Evolutionary conservation across 2,113 vertebrate species (phyloP).

Genomic region (Scopus umbretta): DNA sequence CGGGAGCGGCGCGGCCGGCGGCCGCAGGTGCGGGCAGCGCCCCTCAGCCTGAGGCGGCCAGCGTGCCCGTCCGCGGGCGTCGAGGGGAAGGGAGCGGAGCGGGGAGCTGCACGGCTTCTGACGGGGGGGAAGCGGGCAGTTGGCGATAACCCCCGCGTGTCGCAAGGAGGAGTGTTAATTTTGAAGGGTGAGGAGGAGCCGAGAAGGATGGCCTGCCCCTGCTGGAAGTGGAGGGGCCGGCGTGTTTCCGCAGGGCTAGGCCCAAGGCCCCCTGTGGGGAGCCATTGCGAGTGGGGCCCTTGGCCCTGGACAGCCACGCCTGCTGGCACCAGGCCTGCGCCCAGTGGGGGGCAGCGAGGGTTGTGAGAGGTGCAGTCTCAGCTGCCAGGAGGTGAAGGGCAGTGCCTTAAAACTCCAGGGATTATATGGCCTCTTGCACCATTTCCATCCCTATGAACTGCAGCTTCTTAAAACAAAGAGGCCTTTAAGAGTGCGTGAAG

Average conservation of each 20-base stretch:
- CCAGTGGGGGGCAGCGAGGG: neutral
- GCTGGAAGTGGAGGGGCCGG: no score
- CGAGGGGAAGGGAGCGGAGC: neutral
- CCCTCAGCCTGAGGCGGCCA: no score
- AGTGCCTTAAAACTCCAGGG: neutral
- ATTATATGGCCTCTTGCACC: neutral
- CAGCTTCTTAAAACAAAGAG: neutral
- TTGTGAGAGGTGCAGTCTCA: no score
- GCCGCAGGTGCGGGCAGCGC: no score
- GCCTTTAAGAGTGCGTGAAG: neutral
- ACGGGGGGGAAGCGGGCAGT: accelerated
- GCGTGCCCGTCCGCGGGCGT: neutral
- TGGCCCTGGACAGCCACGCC: neutral
- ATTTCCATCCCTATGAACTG: neutral
- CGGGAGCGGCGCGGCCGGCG: neutral
- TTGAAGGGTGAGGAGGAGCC: neutral
- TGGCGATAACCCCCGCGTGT: accelerated
- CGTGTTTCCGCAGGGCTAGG: accelerated
- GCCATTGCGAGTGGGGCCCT: accelerated
- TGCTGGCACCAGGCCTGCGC: neutral
- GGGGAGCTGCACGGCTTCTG: neutral
- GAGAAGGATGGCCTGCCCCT: no score
- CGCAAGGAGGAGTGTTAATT: accelerated
- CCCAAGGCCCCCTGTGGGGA: neutral
- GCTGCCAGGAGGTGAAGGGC: neutral